Evolutionary conservation across 2,797 vertebrate genomes (phyloP), one percentile per base, ranked within the genome.

Genomic region (Acrossocheilus wenchowensis): DNA sequence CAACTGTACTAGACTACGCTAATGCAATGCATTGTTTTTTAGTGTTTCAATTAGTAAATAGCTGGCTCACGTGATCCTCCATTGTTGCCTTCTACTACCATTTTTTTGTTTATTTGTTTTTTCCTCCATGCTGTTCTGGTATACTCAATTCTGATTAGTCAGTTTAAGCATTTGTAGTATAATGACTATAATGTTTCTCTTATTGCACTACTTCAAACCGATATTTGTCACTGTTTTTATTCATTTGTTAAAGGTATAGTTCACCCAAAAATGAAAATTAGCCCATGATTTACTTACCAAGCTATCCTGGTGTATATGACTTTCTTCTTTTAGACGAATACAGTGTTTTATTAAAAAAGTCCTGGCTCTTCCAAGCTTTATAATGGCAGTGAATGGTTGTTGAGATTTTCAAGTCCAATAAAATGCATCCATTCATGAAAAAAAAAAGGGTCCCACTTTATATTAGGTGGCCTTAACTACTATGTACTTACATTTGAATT

Each of bases 11-110:
- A n/a, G 60, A 52, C 15, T 54, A 69, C 48, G 69, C 48, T 78
- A 43, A 78, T 69, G 62, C 39, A n/a, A 45, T 43, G 74, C 62
- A 84, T 68, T 66, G 60, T 41, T 30, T 43, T 79, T 64, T 79
- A 30, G n/a, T 69, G 74, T 78, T 78, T 34, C 45, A 41, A 54
- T 84, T 78, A 78, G 62, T 54, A 14, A 43, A n/a, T 34, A 69
- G 73, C 50, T 34, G 23, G 72, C 57, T 48, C 41, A 48, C 2
- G 8, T 36, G 41, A 48, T 64, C 7, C 57, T 64, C 30, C 14
- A n/a, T 50, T 83, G 21, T 75, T 64, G 50, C 11, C 26, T 75
- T 64, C 15, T 57, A 71, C 30, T 54, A n/a, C 34, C 15, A 10
- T 52, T 54, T 57, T 8, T 52, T 3, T 3, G 9, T 23, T 34